Evolutionary conservation across 2,113 vertebrate genomes (phyloP), one percentile per base, ranked within the genome.

Genomic region (Scartelaos histophorus): DNA sequence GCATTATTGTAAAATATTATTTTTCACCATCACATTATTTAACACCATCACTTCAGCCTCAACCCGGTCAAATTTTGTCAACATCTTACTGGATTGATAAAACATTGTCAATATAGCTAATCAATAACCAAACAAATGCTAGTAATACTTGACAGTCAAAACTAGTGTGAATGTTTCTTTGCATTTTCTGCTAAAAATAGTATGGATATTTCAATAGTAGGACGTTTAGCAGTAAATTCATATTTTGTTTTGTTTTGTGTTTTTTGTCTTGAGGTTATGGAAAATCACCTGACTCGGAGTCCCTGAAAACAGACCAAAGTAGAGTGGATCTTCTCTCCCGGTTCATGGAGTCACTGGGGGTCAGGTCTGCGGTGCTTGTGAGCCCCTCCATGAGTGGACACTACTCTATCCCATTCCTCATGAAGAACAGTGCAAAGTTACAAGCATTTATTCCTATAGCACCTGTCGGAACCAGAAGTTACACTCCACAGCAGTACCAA

Each of bases 331-430:
- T 99, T 43, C 92, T 99, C 56, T 90, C 90, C 13, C 92, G 34
- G 1, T 90, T 95, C 74, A 90, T 99, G 71, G 94, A 87, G 80
- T 88, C 95, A 16, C 85, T 98, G 89, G 81, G 89, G 4, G 85
- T 97, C 38, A 88, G 60, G 54, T 89, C 90, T 1, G 91, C 95
- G 0, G 94, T 99, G 61, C 86, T 99, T 0, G 38, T 99, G 88
- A 97, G 96, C 85, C 97, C 98, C 0, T 99, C 98, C 0, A 95
- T 98, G 95, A 98, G 98, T 0, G 98, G 98, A 38, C 95, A 87
- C 76, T 99, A 97, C 74, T 93, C 95, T 47, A 82, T 99, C 75
- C 97, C 98, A 3, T 96, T 97, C 83, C 93, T 99, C 57, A 90
- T 98, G 89, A 92, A 79, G 2, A 89, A 87, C 16, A 92, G 92